Base-by-base conservation (phyloP, 2,113 vertebrate genomes). In the Megaceryle maxima region DNA sequence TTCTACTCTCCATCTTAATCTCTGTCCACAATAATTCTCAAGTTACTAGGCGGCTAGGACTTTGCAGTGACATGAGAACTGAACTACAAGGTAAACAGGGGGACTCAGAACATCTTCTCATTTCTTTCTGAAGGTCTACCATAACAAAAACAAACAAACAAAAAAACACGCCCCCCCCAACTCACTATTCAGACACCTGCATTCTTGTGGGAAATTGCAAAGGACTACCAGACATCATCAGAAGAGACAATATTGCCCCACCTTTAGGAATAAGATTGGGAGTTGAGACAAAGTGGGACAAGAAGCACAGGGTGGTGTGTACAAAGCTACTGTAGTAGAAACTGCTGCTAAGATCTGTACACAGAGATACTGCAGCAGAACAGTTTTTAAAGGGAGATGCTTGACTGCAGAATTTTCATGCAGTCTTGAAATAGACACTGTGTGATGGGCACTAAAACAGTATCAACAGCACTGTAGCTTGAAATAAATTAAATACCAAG, bases 351-450 rank as follows among this genome's bases (percentile, higher is more conserved):
- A 64, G 4, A 43, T 60, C n/a, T 46, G 33, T 21, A 83, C 2
- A 1, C 1, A 1, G 7, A 2, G 1, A 11, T n/a, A 43, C 0
- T 43, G 33, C 1, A 2, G 18, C 31, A 62, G 19, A 3, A 17
- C 7, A 62, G 22, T 25, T 77, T 74, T 60, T 46, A 67, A 70
- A 82, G 7, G 4, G 22, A 67, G 2, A 3, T 24, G 31, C 21
- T 44, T 41, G 4, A 57, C 16, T 69, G 22, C 55, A 74, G 16
- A 13, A 66, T 29, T 86, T 10, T 70, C 4, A 0, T 4, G 24
- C 28, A 53, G 7, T 50, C 62, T 78, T n/a, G 39, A 19, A 60
- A 39, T 20, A 57, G 37, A 44, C 24, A 22, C 20, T 66, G 17
- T 46, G 31, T 25, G 7, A 62, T 0, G 39, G 9, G 8, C 21